These are phyloP conservation scores for Nannospalax galili DNA, from an alignment of 2,113 vertebrate genomes.

Conservation along the genomic window DNA sequence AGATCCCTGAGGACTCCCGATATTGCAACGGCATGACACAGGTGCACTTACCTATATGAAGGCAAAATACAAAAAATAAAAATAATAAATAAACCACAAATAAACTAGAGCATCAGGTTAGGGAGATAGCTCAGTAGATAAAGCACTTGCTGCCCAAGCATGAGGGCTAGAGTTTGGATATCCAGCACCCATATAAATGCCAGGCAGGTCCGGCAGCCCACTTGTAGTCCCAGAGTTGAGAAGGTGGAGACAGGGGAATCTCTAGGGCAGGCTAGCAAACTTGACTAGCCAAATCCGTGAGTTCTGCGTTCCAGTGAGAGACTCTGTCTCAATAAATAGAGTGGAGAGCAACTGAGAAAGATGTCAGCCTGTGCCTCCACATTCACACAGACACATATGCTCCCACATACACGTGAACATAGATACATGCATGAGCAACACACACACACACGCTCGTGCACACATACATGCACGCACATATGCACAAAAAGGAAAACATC, in stretches of 20 bases:
- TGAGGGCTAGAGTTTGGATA: background rate
- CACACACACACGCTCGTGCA: too few relatives aligned
- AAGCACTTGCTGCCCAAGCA: background rate
- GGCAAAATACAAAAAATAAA: too few relatives aligned
- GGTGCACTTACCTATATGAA: too few relatives aligned
- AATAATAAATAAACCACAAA: too few relatives aligned
- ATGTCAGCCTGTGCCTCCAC: background rate
- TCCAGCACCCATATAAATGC: background rate
- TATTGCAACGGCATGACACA: too few relatives aligned
- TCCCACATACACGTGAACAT: background rate
- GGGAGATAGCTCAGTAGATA: background rate
- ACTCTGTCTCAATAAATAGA: background rate
- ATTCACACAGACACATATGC: background rate
- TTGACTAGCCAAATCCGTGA: background rate
- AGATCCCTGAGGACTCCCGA: too few relatives aligned
- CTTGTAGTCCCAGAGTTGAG: background rate
- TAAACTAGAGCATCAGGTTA: background rate
- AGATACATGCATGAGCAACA: background rate
- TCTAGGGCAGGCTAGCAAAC: background rate
- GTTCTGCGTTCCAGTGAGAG: background rate
- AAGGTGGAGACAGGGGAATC: too few relatives aligned
- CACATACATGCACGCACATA: background rate
- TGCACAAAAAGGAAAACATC: background rate
- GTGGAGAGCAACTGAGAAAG: background rate
- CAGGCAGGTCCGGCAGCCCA: background rate